phyloP scores from a whole-genome alignment of 2,113 vertebrate genomes.

The Caloenas nicobarica region DNA sequence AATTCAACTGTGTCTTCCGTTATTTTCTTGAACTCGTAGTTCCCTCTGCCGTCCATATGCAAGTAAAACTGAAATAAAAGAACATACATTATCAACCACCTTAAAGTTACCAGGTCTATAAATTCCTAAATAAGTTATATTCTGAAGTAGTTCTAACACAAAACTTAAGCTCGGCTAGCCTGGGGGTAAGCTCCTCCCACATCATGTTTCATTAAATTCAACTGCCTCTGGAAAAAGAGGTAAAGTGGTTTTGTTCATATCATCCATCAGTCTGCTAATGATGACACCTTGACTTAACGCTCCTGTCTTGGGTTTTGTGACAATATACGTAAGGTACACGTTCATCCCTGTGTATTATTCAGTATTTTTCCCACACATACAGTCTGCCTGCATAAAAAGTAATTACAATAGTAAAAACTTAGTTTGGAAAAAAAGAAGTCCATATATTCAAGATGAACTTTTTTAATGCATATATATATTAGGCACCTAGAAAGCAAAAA shows the following conservation, averaged over 20 bases:
- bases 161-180: neutral
- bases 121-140: neutral
- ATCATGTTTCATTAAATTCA: neutral
- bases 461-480: neutral
- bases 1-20: constrained; percentile 95
- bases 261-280: neutral
- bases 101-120: neutral
- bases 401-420: neutral
- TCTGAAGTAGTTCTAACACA: neutral
- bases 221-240: neutral
- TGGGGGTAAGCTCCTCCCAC: neutral
- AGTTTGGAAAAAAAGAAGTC: neutral
- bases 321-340: neutral
- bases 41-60: constrained; percentile 97
- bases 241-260: neutral
- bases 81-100: neutral
- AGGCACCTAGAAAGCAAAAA: neutral
- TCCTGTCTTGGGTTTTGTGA: neutral
- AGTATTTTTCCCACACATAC: neutral
- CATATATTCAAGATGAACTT: neutral
- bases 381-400: neutral
- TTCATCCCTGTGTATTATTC: neutral
- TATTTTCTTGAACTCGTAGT: constrained; percentile 96
- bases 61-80: constrained; percentile 85
- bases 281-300: neutral